These are phyloP conservation scores for Pseudomyrmex pallidus DNA, from an alignment of 1,140 invertebrate genomes.

Conservation along the genomic window DNA sequence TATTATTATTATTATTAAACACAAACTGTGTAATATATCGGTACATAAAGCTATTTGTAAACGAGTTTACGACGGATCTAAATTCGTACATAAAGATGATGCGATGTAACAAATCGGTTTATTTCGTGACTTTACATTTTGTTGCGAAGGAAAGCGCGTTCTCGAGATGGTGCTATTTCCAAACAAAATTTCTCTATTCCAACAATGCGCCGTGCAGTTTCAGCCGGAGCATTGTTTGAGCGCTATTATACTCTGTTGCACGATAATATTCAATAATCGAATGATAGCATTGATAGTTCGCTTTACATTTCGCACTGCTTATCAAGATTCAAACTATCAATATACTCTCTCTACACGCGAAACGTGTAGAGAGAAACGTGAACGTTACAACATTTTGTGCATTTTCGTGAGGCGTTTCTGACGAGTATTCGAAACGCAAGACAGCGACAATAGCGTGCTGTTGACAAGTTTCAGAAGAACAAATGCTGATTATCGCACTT, in stretches of 20 bases:
- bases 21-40: not conserved
- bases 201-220: conserved; percentile 1
- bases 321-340: conserved; percentile 1
- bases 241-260: conserved; percentile 8
- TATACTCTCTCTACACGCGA: not conserved
- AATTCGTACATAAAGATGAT: conserved; percentile 4
- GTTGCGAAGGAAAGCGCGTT: not conserved
- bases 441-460: no score
- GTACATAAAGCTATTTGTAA: not conserved
- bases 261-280: not conserved
- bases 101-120: conserved; percentile 4
- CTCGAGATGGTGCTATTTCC: not conserved
- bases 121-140: conserved; percentile 13
- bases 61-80: not conserved
- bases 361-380: not conserved
- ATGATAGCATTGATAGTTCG: not conserved
- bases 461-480: no score
- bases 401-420: no score
- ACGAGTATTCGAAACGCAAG: no score
- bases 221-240: conserved; percentile 4
- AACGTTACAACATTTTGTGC: not conserved
- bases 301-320: not conserved
- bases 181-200: conserved; percentile 1
- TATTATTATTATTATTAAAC: no score
- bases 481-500: no score